These are phyloP conservation scores for Matsumyia berberina DNA, from an alignment of 2,888 invertebrate species.

Conservation along the genomic window DNA sequence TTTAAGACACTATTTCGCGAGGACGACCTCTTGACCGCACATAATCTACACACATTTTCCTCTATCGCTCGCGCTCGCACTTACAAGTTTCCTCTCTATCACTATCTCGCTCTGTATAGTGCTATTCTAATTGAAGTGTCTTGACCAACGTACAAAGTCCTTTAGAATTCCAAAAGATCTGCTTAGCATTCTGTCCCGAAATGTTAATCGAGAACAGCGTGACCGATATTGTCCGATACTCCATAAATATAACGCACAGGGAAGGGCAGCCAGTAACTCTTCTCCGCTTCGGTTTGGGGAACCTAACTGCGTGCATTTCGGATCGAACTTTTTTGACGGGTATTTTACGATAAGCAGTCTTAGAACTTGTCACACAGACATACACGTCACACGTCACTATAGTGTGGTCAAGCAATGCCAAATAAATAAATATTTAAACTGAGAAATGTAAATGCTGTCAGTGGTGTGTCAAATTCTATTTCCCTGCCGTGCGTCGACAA, in stretches of 20 bases:
- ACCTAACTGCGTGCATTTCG: slow-evolving; percentile 39
- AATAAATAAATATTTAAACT: slow-evolving; percentile 70
- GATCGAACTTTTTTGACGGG: slow-evolving; percentile 21
- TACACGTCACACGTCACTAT: slow-evolving; percentile 2
- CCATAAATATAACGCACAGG: slow-evolving; percentile 27
- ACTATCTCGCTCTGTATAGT: background rate
- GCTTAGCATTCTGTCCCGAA: slow-evolving; percentile 69
- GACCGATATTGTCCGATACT: slow-evolving; percentile 61
- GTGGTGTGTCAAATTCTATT: slow-evolving; percentile 21
- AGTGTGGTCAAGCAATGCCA: slow-evolving; percentile 54
- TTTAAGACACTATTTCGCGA: background rate
- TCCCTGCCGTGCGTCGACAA: background rate
- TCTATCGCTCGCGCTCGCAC: slow-evolving; percentile 21
- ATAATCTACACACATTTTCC: slow-evolving; percentile 9
- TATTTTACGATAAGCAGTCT: background rate
- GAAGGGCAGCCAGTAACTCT: background rate
- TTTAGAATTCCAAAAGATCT: slow-evolving; percentile 64
- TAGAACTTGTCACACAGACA: slow-evolving; percentile 29
- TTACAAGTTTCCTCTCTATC: background rate
- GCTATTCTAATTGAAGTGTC: slow-evolving; percentile 2
- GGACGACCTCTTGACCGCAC: slow-evolving; percentile 27
- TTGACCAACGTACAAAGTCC: slow-evolving; percentile 62
- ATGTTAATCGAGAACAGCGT: slow-evolving; percentile 71
- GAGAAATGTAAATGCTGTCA: slow-evolving; percentile 51
- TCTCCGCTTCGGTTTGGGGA: slow-evolving; percentile 9